phyloP scores from a whole-genome alignment of 1,140 invertebrate genomes.

The Anastrepha obliqua region DNA sequence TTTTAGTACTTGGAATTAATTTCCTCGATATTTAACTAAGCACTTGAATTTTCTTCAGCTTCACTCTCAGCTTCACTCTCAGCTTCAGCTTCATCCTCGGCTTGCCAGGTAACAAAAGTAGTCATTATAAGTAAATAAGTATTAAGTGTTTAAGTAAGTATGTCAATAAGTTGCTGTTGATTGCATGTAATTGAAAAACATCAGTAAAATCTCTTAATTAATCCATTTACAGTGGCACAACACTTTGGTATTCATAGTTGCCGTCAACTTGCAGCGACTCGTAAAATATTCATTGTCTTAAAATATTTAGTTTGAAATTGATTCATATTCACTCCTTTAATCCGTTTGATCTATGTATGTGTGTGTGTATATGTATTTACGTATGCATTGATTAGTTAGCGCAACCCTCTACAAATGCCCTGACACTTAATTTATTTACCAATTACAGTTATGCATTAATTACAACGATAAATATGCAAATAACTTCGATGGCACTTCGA shows the following conservation, averaged over 20 bases:
- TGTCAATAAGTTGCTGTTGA: background rate
- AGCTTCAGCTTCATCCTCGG: background rate
- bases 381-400: background rate
- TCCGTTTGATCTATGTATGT: too few species aligned
- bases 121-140: background rate
- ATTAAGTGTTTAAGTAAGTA: background rate
- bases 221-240: slow-evolving; percentile 18
- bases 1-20: slow-evolving; percentile 37
- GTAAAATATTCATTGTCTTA: slow-evolving; percentile 35
- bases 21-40: slow-evolving; percentile 37
- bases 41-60: background rate
- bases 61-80: background rate
- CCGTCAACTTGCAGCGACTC: slow-evolving; percentile 8
- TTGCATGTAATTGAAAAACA: background rate
- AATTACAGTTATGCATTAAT: slow-evolving; percentile 29
- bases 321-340: background rate
- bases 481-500: background rate
- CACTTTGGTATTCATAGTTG: slow-evolving; percentile 29
- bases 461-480: slow-evolving; percentile 31
- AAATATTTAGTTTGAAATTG: background rate
- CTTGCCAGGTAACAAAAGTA: background rate
- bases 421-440: slow-evolving; percentile 6
- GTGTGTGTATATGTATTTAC: too few species aligned
- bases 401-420: background rate
- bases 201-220: slow-evolving; percentile 20